Percentiles rank a stretch among this genome's conserved stretches.
These are phyloP conservation scores for Lepus europaeus DNA, from an alignment of 2,113 vertebrate genomes.

Conservation along the genomic window DNA sequence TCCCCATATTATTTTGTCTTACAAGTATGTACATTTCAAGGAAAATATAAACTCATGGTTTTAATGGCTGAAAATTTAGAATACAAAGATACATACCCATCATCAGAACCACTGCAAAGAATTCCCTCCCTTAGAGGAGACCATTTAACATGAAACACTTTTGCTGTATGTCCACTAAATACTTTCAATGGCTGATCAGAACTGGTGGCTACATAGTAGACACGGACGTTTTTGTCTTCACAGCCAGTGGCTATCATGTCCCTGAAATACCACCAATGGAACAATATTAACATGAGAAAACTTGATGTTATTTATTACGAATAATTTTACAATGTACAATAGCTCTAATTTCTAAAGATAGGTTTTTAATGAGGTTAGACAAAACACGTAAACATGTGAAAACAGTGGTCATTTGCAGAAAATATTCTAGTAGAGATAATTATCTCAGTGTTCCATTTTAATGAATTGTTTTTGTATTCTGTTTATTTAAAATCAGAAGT, in stretches of 20 bases:
- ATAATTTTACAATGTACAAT: background rate
- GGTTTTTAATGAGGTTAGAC: background rate
- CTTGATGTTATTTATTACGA: background rate
- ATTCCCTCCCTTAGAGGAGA: constrained; percentile 98
- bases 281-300: background rate
- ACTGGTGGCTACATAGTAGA: constrained; percentile 98
- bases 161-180: constrained; percentile 95
- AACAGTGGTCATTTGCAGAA: constrained; percentile 27
- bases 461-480: background rate
- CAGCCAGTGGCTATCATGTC: constrained; percentile 99
- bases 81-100: constrained; percentile 89
- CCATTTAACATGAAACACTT: constrained; percentile 98
- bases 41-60: background rate
- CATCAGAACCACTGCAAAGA: constrained; percentile 98
- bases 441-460: background rate
- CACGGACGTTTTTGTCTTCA: constrained; percentile 97
- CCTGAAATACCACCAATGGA: constrained; percentile 84
- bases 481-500: background rate
- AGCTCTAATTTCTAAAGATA: background rate
- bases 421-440: background rate
- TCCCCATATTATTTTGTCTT: background rate
- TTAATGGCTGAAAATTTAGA: constrained; percentile 16
- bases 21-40: background rate
- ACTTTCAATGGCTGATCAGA: constrained; percentile 97
- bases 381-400: background rate